These are phyloP conservation scores for Noctua fimbriata DNA, from an alignment of 2,888 invertebrate genomes.

Conservation along the genomic window DNA sequence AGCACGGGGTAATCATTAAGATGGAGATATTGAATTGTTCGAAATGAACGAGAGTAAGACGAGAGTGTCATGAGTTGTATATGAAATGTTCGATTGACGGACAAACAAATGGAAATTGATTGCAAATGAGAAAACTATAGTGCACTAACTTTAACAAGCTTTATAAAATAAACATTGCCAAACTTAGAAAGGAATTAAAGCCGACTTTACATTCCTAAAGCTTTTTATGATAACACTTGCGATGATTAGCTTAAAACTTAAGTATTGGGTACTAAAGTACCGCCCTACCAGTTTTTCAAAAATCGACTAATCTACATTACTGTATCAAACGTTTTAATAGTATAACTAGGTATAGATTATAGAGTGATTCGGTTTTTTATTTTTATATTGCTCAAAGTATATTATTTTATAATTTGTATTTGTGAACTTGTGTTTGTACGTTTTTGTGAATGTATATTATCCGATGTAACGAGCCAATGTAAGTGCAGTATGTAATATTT, in stretches of 20 bases:
- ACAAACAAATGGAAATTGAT: slow-evolving; percentile 57
- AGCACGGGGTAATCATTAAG: slow-evolving; percentile 52
- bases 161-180: slow-evolving; percentile 81
- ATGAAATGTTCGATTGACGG: slow-evolving; percentile 51
- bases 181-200: slow-evolving; percentile 76
- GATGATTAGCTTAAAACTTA: slow-evolving; percentile 62
- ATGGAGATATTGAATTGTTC: slow-evolving; percentile 68
- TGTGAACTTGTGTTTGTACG: slow-evolving; percentile 86
- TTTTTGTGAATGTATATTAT: slow-evolving; percentile 86
- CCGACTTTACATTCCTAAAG: slow-evolving; percentile 84
- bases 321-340: slow-evolving; percentile 75
- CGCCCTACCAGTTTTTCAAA: slow-evolving; percentile 62
- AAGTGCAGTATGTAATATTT: slow-evolving; percentile 89
- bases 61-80: slow-evolving; percentile 64
- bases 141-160: slow-evolving; percentile 71
- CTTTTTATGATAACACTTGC: slow-evolving; percentile 71
- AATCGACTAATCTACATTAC: slow-evolving; percentile 63
- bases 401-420: slow-evolving; percentile 81
- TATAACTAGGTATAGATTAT: slow-evolving; percentile 77
- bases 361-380: slow-evolving; percentile 88
- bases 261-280: slow-evolving; percentile 73
- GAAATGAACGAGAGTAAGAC: slow-evolving; percentile 60
- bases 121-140: slow-evolving; percentile 61
- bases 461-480: slow-evolving; percentile 87
- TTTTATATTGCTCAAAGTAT: slow-evolving; percentile 90